These are phyloP conservation scores for Natrix natrix DNA, from an alignment of 2,797 vertebrate genomes.

Conservation along the genomic window DNA sequence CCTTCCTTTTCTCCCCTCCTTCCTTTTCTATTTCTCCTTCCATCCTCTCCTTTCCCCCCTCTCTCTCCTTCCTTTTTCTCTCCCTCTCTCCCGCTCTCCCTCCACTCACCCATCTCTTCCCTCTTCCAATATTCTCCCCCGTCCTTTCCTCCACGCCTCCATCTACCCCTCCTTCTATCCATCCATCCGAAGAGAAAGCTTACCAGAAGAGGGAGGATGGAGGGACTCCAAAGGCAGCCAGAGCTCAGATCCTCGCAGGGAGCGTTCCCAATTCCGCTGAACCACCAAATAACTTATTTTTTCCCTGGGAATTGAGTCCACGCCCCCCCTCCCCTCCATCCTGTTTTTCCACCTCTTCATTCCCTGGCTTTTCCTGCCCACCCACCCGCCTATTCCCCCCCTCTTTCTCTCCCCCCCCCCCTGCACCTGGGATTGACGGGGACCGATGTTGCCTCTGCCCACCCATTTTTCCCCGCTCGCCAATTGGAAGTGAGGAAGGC, in stretches of 20 bases:
- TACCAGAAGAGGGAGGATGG: neutral
- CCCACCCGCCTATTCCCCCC: too few species aligned
- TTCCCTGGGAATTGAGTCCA: neutral
- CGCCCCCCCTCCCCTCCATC: neutral
- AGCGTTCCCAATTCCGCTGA: neutral
- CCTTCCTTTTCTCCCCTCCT: neutral
- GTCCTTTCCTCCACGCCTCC: too few species aligned
- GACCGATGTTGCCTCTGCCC: slow-evolving; percentile 50
- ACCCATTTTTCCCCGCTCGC: slow-evolving; percentile 51
- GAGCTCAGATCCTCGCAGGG: neutral
- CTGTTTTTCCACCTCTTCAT: neutral
- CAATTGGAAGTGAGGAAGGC: slow-evolving; percentile 65
- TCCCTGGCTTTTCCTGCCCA: neutral
- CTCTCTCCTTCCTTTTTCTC: neutral
- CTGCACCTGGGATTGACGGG: neutral
- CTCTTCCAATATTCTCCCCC: too few species aligned
- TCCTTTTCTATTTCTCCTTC: neutral
- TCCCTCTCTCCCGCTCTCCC: too few species aligned
- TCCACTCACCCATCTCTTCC: too few species aligned
- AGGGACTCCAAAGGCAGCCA: neutral
- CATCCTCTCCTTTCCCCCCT: too few species aligned
- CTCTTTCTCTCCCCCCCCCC: too few species aligned
- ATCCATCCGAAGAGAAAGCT: neutral
- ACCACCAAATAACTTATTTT: neutral
- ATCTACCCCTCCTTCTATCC: neutral